phyloP scores from a whole-genome alignment of 2,888 invertebrate genomes.

The Digitonthophagus gazella region DNA sequence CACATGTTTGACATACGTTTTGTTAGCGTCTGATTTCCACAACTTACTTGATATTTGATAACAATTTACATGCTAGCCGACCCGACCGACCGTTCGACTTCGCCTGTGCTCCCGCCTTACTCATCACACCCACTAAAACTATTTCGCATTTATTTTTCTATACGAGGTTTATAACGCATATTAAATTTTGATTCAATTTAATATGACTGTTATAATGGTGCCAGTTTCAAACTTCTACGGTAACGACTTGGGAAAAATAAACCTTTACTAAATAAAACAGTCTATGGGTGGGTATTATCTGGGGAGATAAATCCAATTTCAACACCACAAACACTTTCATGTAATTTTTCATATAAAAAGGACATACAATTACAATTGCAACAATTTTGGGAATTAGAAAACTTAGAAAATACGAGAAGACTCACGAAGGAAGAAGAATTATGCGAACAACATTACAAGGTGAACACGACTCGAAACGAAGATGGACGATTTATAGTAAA shows the following conservation, averaged over 20 bases:
- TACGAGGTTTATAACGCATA: slow-evolving; percentile 22
- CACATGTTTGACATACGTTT: no score
- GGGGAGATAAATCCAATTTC: not conserved
- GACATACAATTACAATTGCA: slow-evolving; percentile 3
- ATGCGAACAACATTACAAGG: slow-evolving; percentile 7
- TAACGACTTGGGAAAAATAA: not conserved
- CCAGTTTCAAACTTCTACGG: slow-evolving; percentile 13
- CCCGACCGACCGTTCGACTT: no score
- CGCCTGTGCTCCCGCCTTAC: no score
- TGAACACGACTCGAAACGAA: not conserved
- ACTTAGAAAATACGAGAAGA: not conserved
- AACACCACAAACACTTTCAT: not conserved
- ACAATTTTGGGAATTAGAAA: slow-evolving; percentile 22
- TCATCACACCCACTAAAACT: no score
- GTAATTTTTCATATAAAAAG: not conserved
- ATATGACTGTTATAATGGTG: slow-evolving; percentile 7
- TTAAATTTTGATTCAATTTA: slow-evolving; percentile 9
- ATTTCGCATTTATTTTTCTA: no score
- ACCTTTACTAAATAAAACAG: slow-evolving; percentile 17
- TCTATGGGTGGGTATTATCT: slow-evolving; percentile 17
- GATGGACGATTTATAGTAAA: slow-evolving; percentile 8
- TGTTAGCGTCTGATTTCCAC: no score
- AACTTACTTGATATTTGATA: no score
- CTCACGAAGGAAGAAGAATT: slow-evolving; percentile 6
- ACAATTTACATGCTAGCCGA: no score